Evolutionary conservation across 1,140 invertebrate species (phyloP), one percentile per base, ranked within the genome.

Genomic region (Pseudobourletiella spinata): DNA sequence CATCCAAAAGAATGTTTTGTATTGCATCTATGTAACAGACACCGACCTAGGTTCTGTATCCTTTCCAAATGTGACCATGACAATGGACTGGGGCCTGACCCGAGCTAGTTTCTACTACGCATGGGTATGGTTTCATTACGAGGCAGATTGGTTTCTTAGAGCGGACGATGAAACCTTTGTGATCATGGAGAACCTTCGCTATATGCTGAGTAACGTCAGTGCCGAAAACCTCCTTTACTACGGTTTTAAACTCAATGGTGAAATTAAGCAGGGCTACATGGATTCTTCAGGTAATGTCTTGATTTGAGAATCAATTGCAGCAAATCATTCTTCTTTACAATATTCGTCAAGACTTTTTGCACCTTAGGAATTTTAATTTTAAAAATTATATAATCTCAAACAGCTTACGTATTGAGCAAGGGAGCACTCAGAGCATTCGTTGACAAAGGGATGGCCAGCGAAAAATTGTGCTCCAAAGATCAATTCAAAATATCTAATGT

Each of bases 221-320:
- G 28, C 61, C 2, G 43, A 28, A 3, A 48, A 62, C n/a, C 71
- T 76, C 3, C 59, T 77, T 3, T 78, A 71, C 59, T 76, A 75
- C 60, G 77, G 77, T 11, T 75, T 75, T 29, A 69, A 73, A 61
- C 78, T 77, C 63, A 74, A 73, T 56, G 63, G 67, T 1, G 61
- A 72, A 24, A 71, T 75, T 2, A 65, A 67, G 15, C 18, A 43
- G 26, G 54, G 44, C 8, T 67, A 67, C 42, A 67, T 67, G 65
- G 61, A 74, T 56, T 75, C 74, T 4, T 74, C 75, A 8, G 75
- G 70, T 1, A 59, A 65, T 55, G 35, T 43, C 32, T 63, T 35
- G n/a, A 42, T 42, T 14, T 42, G 18, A 14, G 18, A 14, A 42
- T 42, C 11, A 42, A 14, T 42, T 42, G 35, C n/a, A n/a, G 35